A percentile compares a stretch with the other conserved stretches of the same genome.
Conservation (phyloP, 1,140 invertebrate species). For the Tetranychus urticae region DNA sequence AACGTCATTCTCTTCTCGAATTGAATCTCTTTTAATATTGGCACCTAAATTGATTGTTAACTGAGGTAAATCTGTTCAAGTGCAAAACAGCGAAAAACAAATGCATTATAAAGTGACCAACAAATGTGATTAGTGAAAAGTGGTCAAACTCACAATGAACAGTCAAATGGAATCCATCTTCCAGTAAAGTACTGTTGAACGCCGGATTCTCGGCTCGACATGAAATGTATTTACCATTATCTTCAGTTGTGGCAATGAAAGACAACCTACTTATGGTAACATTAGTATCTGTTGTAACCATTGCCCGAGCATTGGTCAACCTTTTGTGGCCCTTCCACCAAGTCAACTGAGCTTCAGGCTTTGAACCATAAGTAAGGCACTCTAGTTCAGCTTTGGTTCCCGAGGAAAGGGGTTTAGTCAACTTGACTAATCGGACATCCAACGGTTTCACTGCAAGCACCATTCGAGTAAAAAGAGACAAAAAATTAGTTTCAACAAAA, state of each 20-base stretch:
- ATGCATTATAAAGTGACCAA: no score
- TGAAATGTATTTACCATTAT: slow-evolving; percentile 54
- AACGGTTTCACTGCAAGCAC: slow-evolving; percentile 49
- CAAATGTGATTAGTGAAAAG: no score
- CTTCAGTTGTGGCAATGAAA: slow-evolving; percentile 37
- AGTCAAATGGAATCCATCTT: slow-evolving; percentile 9
- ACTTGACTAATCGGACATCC: slow-evolving; percentile 46
- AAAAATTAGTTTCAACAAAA: background rate
- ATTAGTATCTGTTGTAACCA: slow-evolving; percentile 22
- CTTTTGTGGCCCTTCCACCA: slow-evolving; percentile 14
- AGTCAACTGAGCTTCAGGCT: slow-evolving; percentile 14
- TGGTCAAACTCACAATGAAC: slow-evolving; percentile 11
- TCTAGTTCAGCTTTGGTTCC: slow-evolving; percentile 13
- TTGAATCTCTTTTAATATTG: slow-evolving; percentile 10
- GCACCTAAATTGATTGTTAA: slow-evolving; percentile 10
- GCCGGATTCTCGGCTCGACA: slow-evolving; percentile 54
- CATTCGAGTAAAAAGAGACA: slow-evolving; percentile 10
- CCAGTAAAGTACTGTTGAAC: slow-evolving; percentile 8
- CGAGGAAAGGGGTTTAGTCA: slow-evolving; percentile 26
- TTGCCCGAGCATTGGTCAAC: slow-evolving; percentile 7
- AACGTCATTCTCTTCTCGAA: slow-evolving; percentile 14
- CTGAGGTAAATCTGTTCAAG: slow-evolving; percentile 3
- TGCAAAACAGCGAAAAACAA: background rate
- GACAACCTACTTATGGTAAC: slow-evolving; percentile 12
- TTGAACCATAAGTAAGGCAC: slow-evolving; percentile 13